phyloP scores from a whole-genome alignment of 2,888 invertebrate species.

The Tridacna gigas region DNA sequence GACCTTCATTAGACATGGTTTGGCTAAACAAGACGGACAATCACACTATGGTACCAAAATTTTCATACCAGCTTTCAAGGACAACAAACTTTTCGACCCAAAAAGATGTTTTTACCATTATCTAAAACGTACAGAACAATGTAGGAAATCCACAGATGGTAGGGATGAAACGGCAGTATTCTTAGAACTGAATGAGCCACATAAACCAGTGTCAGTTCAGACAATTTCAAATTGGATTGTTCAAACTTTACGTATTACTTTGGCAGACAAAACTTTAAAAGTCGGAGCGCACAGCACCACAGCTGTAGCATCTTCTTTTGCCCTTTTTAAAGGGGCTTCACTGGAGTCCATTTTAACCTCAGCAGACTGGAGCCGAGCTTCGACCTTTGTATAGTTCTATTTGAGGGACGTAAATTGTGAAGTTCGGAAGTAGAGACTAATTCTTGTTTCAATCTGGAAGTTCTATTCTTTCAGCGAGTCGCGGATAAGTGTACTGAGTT shows the following conservation, averaged over 20 bases:
- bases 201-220: not conserved
- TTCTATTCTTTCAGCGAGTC: slow-evolving; percentile 3
- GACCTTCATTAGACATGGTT: not conserved
- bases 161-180: too few relatives aligned
- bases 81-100: too few relatives aligned
- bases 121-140: too few relatives aligned
- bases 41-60: not conserved
- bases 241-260: not conserved
- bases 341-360: too few relatives aligned
- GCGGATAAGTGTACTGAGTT: not conserved
- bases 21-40: not conserved
- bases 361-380: too few relatives aligned
- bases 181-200: not conserved
- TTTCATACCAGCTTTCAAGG: too few relatives aligned
- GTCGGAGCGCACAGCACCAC: not conserved
- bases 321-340: not conserved
- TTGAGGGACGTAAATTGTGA: too few relatives aligned
- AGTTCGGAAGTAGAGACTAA: too few relatives aligned
- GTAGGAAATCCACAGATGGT: too few relatives aligned
- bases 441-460: too few relatives aligned
- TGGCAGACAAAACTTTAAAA: not conserved
- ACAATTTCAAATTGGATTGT: not conserved
- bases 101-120: too few relatives aligned
- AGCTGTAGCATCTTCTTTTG: not conserved
- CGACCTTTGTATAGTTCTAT: too few relatives aligned